A percentile compares a stretch with the other conserved stretches of the same genome.
These are phyloP conservation scores for Agrotis clavis DNA, from an alignment of 2,888 invertebrate species.

Conservation along the genomic window DNA sequence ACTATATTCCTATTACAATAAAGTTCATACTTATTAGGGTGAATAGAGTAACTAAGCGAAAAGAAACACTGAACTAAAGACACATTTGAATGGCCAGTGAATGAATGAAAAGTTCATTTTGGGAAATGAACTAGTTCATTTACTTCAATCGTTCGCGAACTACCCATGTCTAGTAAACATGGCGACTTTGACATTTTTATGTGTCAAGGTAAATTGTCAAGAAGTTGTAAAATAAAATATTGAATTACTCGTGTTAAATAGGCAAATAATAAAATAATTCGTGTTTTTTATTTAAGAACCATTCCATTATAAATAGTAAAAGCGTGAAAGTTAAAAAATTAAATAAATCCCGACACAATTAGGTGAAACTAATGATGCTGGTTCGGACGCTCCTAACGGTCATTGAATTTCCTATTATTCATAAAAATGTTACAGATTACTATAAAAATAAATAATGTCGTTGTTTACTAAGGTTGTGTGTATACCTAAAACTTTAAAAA, in stretches of 20 bases:
- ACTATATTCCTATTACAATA: no score
- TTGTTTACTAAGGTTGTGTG: constrained; percentile 70
- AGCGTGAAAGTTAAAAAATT: constrained; percentile 22
- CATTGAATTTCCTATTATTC: constrained; percentile 67
- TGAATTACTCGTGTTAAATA: constrained; percentile 41
- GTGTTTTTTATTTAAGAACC: constrained; percentile 31
- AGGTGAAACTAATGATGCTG: constrained; percentile 74
- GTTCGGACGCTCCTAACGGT: constrained; percentile 83
- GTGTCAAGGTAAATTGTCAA: constrained; percentile 82
- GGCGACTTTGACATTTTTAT: constrained; percentile 75
- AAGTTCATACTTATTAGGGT: no score
- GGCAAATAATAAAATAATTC: constrained; percentile 29
- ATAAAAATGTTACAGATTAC: constrained; percentile 58
- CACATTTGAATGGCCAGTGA: no score
- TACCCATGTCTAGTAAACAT: no score
- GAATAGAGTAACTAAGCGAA: no score
- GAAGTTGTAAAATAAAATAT: constrained; percentile 53
- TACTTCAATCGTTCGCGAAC: no score
- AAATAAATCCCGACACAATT: constrained; percentile 11
- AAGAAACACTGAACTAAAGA: no score
- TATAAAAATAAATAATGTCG: constrained; percentile 62
- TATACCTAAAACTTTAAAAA: constrained; percentile 70
- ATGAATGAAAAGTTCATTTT: no score
- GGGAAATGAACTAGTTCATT: no score
- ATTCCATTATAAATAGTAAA: constrained; percentile 44